Conservation (phyloP, 2,888 invertebrate genomes). For the Acleris cristana region DNA sequence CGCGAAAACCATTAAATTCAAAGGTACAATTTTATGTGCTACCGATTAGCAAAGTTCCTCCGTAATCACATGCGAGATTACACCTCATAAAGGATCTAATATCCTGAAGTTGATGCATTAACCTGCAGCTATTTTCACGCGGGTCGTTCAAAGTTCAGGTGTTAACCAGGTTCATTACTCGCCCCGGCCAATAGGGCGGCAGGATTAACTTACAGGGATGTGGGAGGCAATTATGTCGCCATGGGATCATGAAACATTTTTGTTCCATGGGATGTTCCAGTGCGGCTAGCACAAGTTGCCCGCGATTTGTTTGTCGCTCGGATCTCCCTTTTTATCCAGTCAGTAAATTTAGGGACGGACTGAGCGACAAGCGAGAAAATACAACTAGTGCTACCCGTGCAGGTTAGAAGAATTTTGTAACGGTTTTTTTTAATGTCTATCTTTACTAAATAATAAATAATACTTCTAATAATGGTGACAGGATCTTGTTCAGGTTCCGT, state of each 20-base stretch:
- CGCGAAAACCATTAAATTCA: background rate
- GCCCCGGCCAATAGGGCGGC: conserved; percentile 34
- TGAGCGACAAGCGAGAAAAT: no score
- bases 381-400: no score
- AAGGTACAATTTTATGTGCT: conserved; percentile 16
- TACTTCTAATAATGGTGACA: no score
- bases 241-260: background rate
- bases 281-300: no score
- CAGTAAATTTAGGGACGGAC: no score
- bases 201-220: conserved; percentile 15
- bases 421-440: no score
- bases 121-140: conserved; percentile 36
- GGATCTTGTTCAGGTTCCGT: no score
- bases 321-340: no score
- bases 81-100: conserved; percentile 31
- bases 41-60: conserved; percentile 25
- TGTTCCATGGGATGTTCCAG: no score
- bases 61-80: conserved; percentile 26
- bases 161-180: conserved; percentile 39
- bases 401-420: no score
- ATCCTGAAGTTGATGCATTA: conserved; percentile 36
- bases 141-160: conserved; percentile 39
- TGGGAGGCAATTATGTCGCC: conserved; percentile 12
- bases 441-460: no score
- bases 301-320: no score